These are phyloP conservation scores for Onthophagus sagittarius DNA, from an alignment of 2,888 invertebrate genomes.

Conservation along the genomic window DNA sequence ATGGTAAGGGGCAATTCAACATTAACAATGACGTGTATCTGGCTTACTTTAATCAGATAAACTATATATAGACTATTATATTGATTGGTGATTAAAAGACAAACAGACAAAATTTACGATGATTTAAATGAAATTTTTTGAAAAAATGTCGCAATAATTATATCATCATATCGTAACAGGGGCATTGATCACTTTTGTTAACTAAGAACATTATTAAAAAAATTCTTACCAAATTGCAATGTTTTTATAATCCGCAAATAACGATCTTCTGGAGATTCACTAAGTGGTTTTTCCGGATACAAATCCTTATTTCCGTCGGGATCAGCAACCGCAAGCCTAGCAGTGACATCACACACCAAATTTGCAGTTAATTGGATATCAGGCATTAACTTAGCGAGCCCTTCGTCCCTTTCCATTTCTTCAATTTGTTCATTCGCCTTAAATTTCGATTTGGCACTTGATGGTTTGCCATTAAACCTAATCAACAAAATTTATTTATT, in stretches of 20 bases:
- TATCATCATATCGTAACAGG: no score
- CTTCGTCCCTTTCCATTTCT: conserved; percentile 84
- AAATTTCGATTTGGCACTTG: conserved; percentile 35
- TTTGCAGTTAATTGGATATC: conserved; percentile 77
- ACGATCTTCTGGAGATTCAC: conserved; percentile 64
- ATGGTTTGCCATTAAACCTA: conserved; percentile 38
- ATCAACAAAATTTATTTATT: conserved; percentile 19
- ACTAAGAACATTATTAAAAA: no score
- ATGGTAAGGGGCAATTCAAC: no score
- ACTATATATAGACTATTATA: no score
- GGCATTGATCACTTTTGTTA: no score
- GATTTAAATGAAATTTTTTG: no score
- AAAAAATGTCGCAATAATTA: no score
- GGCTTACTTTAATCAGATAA: no score
- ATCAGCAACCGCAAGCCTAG: conserved; percentile 44
- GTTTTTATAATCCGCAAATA: conserved; percentile 86
- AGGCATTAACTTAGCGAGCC: conserved; percentile 81
- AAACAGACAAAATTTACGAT: no score
- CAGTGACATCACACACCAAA: conserved; percentile 52
- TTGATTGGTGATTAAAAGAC: no score
- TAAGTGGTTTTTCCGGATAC: conserved; percentile 51
- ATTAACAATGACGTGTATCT: no score
- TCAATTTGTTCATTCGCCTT: conserved; percentile 46
- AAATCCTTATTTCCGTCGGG: conserved; percentile 36
- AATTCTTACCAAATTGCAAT: conserved; percentile 75